Conservation (phyloP, 2,888 invertebrate genomes). For the Drosophila trichaetosa region DNA sequence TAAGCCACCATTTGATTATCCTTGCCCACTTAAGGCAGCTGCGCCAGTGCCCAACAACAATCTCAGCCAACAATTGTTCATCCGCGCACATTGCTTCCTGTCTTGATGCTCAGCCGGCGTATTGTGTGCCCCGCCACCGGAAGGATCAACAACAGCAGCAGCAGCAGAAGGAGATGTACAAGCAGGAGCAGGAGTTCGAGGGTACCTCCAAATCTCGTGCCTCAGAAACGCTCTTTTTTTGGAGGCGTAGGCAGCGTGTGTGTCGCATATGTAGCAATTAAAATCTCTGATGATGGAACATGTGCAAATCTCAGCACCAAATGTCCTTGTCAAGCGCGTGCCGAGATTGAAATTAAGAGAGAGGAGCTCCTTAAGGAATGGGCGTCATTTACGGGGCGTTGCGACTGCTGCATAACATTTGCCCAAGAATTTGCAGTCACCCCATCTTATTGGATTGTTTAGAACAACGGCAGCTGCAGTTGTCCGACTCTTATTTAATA, state of each 20-base stretch:
- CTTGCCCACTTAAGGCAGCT: slow-evolving; percentile 75
- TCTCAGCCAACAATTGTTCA: slow-evolving; percentile 74
- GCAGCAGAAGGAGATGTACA: slow-evolving; percentile 24
- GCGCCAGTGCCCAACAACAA: slow-evolving; percentile 45
- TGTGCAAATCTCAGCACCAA: slow-evolving; percentile 70
- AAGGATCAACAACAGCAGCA: slow-evolving; percentile 72
- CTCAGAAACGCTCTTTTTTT: slow-evolving; percentile 21
- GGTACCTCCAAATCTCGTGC: slow-evolving; percentile 41
- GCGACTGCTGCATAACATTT: slow-evolving; percentile 66
- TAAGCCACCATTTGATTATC: slow-evolving; percentile 59
- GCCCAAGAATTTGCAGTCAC: slow-evolving; percentile 51
- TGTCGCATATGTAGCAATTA: slow-evolving; percentile 84
- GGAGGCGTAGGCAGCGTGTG: slow-evolving; percentile 71
- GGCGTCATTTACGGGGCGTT: slow-evolving; percentile 57
- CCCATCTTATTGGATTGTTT: slow-evolving; percentile 41
- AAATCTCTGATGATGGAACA: slow-evolving; percentile 65
- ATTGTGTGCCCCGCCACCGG: slow-evolving; percentile 74
- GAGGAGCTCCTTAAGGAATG: slow-evolving; percentile 20
- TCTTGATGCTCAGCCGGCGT: slow-evolving; percentile 61
- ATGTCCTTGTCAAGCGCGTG: slow-evolving; percentile 51
- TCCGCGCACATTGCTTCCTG: slow-evolving; percentile 84
- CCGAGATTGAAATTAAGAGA: slow-evolving; percentile 26
- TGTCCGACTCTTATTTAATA: slow-evolving; percentile 5
- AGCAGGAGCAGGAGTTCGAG: slow-evolving; percentile 29
- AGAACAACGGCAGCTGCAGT: slow-evolving; percentile 39